Percentiles rank a stretch among this genome's conserved stretches.
phyloP scores from a whole-genome alignment of 2,113 vertebrate species.

The Gymnarchus niloticus region DNA sequence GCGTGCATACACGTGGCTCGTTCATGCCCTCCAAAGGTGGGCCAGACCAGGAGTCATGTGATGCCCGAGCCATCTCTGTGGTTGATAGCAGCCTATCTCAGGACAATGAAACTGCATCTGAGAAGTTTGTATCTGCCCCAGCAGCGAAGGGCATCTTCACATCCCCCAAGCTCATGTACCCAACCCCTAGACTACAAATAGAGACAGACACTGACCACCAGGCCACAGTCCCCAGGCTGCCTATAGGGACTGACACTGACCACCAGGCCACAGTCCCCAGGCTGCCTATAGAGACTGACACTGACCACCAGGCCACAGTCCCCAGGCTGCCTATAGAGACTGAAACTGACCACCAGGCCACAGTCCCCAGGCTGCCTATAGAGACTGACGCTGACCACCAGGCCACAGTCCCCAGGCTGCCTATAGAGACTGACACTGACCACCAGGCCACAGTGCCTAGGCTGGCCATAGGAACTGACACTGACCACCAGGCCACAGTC shows the following conservation, averaged over 20 bases:
- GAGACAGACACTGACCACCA: not conserved
- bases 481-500: not conserved
- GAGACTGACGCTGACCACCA: not conserved
- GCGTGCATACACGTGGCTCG: not conserved
- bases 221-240: not conserved
- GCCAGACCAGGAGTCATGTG: not conserved
- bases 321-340: no score
- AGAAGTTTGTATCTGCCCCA: slow-evolving; percentile 10
- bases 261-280: not conserved
- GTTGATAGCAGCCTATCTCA: not conserved
- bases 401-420: accelerated
- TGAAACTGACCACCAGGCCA: not conserved
- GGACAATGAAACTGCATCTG: not conserved
- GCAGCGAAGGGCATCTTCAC: not conserved
- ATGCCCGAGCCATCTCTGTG: not conserved
- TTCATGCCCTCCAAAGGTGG: not conserved
- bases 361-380: accelerated
- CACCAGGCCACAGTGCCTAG: not conserved
- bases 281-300: not conserved
- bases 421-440: not conserved
- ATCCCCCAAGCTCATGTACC: not conserved
- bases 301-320: not conserved
- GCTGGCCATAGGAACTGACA: not conserved
- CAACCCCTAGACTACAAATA: not conserved
- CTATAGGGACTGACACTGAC: not conserved